phyloP scores from a whole-genome alignment of 2,888 invertebrate genomes.

The Zeuzera pyrina region DNA sequence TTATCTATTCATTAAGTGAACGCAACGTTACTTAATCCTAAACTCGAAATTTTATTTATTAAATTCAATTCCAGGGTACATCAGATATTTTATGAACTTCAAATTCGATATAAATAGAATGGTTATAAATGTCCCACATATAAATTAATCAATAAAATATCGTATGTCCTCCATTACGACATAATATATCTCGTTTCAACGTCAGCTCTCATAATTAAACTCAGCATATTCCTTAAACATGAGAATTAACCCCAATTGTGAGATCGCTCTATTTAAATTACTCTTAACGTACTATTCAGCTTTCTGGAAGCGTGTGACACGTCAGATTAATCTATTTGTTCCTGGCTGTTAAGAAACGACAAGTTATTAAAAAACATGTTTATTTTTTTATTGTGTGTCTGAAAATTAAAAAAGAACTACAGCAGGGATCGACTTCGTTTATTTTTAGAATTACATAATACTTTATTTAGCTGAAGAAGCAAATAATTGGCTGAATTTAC shows the following conservation, averaged over 20 bases:
- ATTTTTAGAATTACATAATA: too few relatives aligned
- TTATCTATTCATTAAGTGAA: too few relatives aligned
- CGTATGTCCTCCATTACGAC: slow-evolving; percentile 8
- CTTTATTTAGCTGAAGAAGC: too few relatives aligned
- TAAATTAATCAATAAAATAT: slow-evolving; percentile 13
- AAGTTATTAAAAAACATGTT: background rate
- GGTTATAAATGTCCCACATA: too few relatives aligned
- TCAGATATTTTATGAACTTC: too few relatives aligned
- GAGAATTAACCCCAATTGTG: slow-evolving; percentile 73
- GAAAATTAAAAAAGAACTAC: too few relatives aligned
- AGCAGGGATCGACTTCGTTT: too few relatives aligned
- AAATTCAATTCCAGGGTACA: too few relatives aligned
- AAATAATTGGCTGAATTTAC: too few relatives aligned
- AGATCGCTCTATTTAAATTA: slow-evolving; percentile 71
- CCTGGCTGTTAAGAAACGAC: slow-evolving; percentile 17
- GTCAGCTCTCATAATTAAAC: slow-evolving; percentile 56
- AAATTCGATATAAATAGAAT: too few relatives aligned
- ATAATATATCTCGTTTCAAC: slow-evolving; percentile 2
- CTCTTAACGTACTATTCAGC: slow-evolving; percentile 61
- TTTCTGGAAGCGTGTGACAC: slow-evolving; percentile 69
- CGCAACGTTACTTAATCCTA: too few relatives aligned
- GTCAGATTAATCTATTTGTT: slow-evolving; percentile 54
- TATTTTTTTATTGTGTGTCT: background rate
- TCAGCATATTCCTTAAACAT: slow-evolving; percentile 69
- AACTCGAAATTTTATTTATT: too few relatives aligned